Conservation (phyloP, 2,888 invertebrate genomes). For the Coenonympha glycerion region DNA sequence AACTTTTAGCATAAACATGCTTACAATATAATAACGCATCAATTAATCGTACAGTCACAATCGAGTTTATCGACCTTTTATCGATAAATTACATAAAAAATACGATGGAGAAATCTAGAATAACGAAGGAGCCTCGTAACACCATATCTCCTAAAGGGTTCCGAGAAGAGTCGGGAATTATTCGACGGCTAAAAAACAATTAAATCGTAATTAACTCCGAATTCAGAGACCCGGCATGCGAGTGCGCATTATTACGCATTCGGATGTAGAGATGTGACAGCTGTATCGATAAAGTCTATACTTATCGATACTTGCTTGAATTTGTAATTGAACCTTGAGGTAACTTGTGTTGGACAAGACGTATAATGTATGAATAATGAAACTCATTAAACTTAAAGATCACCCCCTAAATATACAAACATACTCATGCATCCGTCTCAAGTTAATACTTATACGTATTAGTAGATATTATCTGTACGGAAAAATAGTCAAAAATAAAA, state of each 20-base stretch:
- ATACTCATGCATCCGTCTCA: no score
- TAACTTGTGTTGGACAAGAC: no score
- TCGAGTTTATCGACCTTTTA: conserved; percentile 31
- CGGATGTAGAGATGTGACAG: conserved; percentile 43
- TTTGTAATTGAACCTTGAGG: neutral
- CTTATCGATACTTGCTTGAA: neutral
- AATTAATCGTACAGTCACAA: neutral
- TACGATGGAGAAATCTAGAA: conserved; percentile 41
- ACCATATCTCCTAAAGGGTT: conserved; percentile 41
- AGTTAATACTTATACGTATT: no score
- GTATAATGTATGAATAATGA: no score
- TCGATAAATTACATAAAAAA: conserved; percentile 29
- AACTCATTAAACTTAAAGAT: no score
- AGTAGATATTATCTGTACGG: no score
- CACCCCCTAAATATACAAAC: no score
- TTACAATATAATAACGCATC: conserved; percentile 1
- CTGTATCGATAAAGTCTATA: conserved; percentile 16
- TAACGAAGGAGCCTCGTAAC: conserved; percentile 32
- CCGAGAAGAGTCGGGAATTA: conserved; percentile 54
- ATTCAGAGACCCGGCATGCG: conserved; percentile 65
- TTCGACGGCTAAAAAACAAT: conserved; percentile 67
- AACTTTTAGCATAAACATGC: neutral
- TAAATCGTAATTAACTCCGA: conserved; percentile 71
- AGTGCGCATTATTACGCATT: conserved; percentile 50
- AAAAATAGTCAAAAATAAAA: no score